A percentile compares a stretch with the other conserved stretches of the same genome.
These are phyloP conservation scores for Columba janthina DNA, from an alignment of 2,113 vertebrate genomes.

Conservation along the genomic window DNA sequence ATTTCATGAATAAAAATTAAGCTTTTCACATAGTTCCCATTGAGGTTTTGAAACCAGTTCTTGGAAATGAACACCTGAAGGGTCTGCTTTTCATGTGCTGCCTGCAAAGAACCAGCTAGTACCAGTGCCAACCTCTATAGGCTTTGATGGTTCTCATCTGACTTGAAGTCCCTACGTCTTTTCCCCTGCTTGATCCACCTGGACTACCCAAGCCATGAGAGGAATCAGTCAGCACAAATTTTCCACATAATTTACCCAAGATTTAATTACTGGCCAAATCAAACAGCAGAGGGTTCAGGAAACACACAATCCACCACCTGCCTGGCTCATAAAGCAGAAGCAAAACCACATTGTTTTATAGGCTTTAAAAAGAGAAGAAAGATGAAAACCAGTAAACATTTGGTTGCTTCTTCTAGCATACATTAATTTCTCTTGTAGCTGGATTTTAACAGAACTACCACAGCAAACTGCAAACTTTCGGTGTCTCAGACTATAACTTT, in stretches of 20 bases:
- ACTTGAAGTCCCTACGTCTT: neutral
- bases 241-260: neutral
- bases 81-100: neutral
- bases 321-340: neutral
- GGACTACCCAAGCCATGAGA: neutral
- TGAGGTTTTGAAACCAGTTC: neutral
- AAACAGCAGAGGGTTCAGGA: neutral
- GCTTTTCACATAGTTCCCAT: neutral
- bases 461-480: neutral
- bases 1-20: neutral
- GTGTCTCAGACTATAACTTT: neutral
- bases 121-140: neutral
- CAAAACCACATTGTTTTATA: neutral
- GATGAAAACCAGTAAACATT: neutral
- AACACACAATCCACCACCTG: neutral
- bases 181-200: neutral
- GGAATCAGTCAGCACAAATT: neutral
- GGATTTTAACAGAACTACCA: neutral
- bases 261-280: neutral
- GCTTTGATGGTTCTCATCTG: neutral
- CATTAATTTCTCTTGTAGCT: neutral
- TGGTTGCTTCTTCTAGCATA: neutral
- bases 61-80: neutral
- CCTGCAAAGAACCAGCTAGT: neutral
- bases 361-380: neutral